Evolutionary conservation across 2,888 invertebrate species (phyloP).

Genomic region (Polyommatus icarus): DNA sequence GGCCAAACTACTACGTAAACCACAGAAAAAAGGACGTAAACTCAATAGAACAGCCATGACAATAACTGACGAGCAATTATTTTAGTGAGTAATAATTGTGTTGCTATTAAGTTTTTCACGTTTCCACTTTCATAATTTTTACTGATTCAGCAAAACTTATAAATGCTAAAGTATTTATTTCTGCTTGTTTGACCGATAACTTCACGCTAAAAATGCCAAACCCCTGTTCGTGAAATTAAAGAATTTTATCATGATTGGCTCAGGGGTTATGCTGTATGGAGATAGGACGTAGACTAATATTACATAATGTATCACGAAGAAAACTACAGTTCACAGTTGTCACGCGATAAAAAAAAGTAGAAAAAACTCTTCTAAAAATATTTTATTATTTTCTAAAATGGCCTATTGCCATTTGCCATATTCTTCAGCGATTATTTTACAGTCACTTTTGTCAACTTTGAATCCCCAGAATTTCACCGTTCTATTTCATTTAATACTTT

Average conservation of each 20-base stretch:
- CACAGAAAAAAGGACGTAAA: background rate
- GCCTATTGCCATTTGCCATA: background rate
- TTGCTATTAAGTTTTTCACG: background rate
- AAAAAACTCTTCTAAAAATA: too few relatives aligned
- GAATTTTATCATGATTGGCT: too few relatives aligned
- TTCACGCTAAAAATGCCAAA: too few relatives aligned
- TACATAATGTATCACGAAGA: too few relatives aligned
- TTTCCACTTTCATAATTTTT: background rate
- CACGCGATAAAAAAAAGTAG: too few relatives aligned
- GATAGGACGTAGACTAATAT: too few relatives aligned
- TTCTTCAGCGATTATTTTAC: slow-evolving; percentile 1
- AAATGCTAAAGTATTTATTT: too few relatives aligned
- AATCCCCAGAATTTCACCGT: background rate
- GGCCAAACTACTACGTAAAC: background rate
- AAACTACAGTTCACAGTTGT: too few relatives aligned
- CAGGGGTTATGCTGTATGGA: too few relatives aligned
- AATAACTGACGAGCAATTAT: background rate
- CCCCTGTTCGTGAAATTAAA: too few relatives aligned
- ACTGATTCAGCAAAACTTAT: background rate
- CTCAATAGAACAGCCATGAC: background rate
- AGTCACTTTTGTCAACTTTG: background rate
- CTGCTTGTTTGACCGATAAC: too few relatives aligned
- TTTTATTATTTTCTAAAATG: background rate
- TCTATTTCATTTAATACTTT: background rate
- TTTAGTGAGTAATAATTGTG: background rate